Base-by-base conservation (phyloP, 2,888 invertebrate species). In the Xanthia togata region DNA sequence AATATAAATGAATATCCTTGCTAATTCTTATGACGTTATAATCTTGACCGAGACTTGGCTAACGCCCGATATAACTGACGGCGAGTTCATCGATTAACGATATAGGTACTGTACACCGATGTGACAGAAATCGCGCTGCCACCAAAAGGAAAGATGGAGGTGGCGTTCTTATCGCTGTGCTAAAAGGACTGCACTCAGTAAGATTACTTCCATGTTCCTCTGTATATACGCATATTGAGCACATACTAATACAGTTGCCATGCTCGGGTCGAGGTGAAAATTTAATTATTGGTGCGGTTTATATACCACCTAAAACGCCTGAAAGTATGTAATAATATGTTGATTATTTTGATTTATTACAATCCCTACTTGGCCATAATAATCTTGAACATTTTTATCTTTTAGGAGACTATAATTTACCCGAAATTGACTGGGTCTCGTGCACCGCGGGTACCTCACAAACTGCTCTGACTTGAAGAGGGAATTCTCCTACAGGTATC, bases 1-100 rank as follows among this genome's bases (percentile, higher is more conserved):
- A 50, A 20, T 50, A 4, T 4, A 50, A 20, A 50, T 20, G 20
- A 50, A 50, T 20, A 41, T 63, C 38, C 62, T 64, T 47, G 64
- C 44, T 26, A 64, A 64, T 47, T 64, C 26, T 26, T 64, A 64
- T 64, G 64, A 64, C 17, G 44, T 64, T 44, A 64, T 64, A 44
- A 44, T 64, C n/a, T 31, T 64, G 63, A 64, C 63, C n/a, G 63
- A 64, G n/a, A 64, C 63, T n/a, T 64, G 41, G 63, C 63, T 64
- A 14, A 41, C 17, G 11, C 47, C 64, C 9, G 64, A 65, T 20
- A 65, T 47, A 31, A 1, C 47, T 31, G 31, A 31, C 2, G 23
- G 64, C 20, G 47, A 65, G 26, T 65, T 65, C 11, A 47, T 47
- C 9, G 47, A 47, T 0, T 47, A 47, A 11, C 64, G 64, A 4